Base-by-base conservation (phyloP, 2,888 invertebrate species). In the Synergus gifuensis region DNA sequence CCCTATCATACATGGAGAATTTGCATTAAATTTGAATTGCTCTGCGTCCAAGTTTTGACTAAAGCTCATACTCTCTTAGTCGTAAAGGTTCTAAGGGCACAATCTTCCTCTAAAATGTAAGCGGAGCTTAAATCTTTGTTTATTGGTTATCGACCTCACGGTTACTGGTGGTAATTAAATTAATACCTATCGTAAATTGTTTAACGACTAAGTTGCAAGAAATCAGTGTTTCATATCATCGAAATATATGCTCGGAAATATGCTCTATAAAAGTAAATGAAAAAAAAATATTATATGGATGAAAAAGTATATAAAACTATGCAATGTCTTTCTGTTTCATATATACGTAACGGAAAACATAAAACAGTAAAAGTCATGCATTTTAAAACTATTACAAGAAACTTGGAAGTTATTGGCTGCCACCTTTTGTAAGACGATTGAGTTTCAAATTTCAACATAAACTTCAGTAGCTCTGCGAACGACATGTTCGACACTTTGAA, bases 401-500 rank as follows among this genome's bases (percentile, higher is more conserved):
- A 64, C 40, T 64, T 40, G 64, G 64, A 18, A 58, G 58, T 64
- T 63, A 64, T 64, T 64, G 64, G 40, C n/a, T 64, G 14, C 36
- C 14, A 28, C 44, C 22, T 69, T 69, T 36, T 69, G 49, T 69
- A 28, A 49, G 69, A 12, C 69, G 69, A 46, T 49, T 14, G 69
- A 69, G 69, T 69, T 69, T 69, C 49, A 28, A 18, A 69, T 69
- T 69, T 69, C 49, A 69, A 69, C 49, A 46, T 69, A 49, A 69
- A 69, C 22, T 69, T 46, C 69, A 49, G 14, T 18, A 46, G 67
- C 67, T 69, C 67, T 44, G 18, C 44, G 22, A 69, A 44, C 67
- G 67, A 69, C 46, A 69, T 69, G 49, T 66, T 69, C 69, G 69
- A 69, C 69, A 69, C 69, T 69, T 49, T 69, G 69, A 69, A 69